Evolutionary conservation across 2,113 vertebrate genomes (phyloP).

Genomic region (Phalacrocorax pelagicus): DNA sequence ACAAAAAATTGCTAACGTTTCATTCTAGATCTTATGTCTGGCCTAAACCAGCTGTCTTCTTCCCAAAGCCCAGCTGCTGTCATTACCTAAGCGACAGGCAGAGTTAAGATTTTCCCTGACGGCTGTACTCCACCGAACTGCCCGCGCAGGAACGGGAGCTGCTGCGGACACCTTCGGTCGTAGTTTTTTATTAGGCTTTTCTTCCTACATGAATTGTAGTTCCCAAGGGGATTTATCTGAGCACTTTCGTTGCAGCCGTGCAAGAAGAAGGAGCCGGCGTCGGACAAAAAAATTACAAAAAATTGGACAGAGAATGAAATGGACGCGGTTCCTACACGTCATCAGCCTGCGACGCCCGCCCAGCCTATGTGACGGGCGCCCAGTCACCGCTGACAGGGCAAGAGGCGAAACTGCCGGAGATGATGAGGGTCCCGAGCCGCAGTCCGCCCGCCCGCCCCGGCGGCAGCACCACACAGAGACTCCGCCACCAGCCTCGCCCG

Average conservation of each 20-base stretch:
- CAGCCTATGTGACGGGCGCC: fast-evolving
- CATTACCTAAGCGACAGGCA: fast-evolving
- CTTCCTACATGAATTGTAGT: too few species aligned
- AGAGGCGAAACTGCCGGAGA: fast-evolving
- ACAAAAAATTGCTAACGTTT: too few species aligned
- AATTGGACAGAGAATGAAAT: fast-evolving
- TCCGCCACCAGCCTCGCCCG: too few species aligned
- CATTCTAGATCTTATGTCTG: fast-evolving
- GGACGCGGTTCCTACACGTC: fast-evolving
- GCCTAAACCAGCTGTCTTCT: too few species aligned
- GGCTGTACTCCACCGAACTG: fast-evolving
- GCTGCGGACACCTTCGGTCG: fast-evolving
- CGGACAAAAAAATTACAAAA: fast-evolving
- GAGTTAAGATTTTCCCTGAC: not conserved
- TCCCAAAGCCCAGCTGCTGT: not conserved
- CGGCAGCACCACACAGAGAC: too few species aligned
- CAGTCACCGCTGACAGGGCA: not conserved
- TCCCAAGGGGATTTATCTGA: not conserved
- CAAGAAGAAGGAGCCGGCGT: fast-evolving
- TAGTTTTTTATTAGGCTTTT: too few species aligned
- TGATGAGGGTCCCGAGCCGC: fast-evolving
- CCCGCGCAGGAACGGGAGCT: not conserved
- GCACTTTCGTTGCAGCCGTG: not conserved
- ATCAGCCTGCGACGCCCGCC: fast-evolving
- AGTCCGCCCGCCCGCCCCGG: fast-evolving